Base-by-base conservation (phyloP, 2,113 vertebrate genomes). In the Chinchilla lanigera region DNA sequence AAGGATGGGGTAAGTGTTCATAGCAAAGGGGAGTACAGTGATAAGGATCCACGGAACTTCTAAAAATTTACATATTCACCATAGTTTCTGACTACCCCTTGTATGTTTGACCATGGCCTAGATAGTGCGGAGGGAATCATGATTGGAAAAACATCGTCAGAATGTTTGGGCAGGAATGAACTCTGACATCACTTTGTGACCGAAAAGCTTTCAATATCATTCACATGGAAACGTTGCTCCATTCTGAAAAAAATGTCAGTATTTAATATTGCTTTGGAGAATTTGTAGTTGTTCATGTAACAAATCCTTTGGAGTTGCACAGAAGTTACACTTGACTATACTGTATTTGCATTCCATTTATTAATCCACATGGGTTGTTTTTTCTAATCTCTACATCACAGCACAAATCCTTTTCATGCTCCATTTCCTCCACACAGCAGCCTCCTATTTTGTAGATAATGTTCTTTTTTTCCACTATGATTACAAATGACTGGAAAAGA, bases 331-430 rank as follows among this genome's bases (percentile, higher is more conserved):
- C 94, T 97, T 95, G 92, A 97, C 90, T 47, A 91, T 98, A 95
- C 88, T 89, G 63, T 97, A 97, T 98, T 98, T 98, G 98, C 97
- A 97, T 98, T 98, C 81, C 89, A 86, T 94, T 98, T 97, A 95
- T 96, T 98, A 98, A 98, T 97, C 96, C 96, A 85, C 26, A 69
- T 78, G 96, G 96, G 96, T 93, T 98, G 97, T 97, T 98, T 94
- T 97, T 94, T 96, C 97, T 97, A 98, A 98, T 98, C 97, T 98
- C 95, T 13, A 97, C 97, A 98, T 98, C 98, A 97, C 92, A 97
- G 98, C 97, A 97, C 95, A 98, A 98, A 98, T 97, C 90, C 97
- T 98, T 98, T 98, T 97, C 97, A 98, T 87, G 98, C 98, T 98
- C 98, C 97, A 96, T 97, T 99, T 98, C 97, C 98, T 96, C 75